These are phyloP conservation scores for Zaprionus africanus DNA, from an alignment of 1,140 invertebrate genomes.

Conservation along the genomic window DNA sequence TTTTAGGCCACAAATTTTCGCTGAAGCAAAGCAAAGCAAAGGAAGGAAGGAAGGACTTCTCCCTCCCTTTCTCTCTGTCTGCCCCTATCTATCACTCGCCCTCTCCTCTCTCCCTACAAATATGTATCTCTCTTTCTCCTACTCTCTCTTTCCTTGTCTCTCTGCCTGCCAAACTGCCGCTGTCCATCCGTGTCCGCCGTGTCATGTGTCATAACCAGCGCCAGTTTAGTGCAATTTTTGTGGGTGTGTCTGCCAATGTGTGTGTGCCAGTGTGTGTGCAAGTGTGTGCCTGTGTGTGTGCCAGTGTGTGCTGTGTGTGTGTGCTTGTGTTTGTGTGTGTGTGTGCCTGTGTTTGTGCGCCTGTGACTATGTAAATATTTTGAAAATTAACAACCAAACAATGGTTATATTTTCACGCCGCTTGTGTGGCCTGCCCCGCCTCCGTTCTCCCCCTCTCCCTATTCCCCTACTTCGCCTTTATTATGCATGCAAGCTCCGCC, in stretches of 20 bases:
- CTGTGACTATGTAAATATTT: conserved; percentile 54
- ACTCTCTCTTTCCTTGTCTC: neutral
- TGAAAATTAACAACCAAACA: conserved; percentile 63
- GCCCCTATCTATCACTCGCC: neutral
- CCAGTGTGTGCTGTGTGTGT: conserved; percentile 12
- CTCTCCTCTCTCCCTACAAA: neutral
- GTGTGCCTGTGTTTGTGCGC: conserved; percentile 19
- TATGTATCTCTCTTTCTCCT: neutral
- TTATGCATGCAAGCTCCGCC: neutral
- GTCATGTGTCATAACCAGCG: conserved; percentile 59
- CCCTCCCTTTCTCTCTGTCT: neutral
- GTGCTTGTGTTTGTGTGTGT: conserved; percentile 6
- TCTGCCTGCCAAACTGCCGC: neutral
- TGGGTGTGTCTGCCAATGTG: conserved; percentile 11
- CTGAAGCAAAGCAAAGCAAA: conserved; percentile 16
- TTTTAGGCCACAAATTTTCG: conserved; percentile 55
- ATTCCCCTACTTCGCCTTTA: neutral
- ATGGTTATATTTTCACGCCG: conserved; percentile 66
- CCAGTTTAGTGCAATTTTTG: conserved; percentile 20
- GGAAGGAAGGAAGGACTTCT: no score
- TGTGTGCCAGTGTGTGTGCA: neutral
- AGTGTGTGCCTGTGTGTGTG: neutral
- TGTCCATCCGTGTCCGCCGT: conserved; percentile 41
- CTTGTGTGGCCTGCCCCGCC: conserved; percentile 12
- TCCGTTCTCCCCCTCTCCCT: neutral